These are phyloP conservation scores for Campoplex capitator DNA, from an alignment of 2,888 invertebrate genomes.

Conservation along the genomic window DNA sequence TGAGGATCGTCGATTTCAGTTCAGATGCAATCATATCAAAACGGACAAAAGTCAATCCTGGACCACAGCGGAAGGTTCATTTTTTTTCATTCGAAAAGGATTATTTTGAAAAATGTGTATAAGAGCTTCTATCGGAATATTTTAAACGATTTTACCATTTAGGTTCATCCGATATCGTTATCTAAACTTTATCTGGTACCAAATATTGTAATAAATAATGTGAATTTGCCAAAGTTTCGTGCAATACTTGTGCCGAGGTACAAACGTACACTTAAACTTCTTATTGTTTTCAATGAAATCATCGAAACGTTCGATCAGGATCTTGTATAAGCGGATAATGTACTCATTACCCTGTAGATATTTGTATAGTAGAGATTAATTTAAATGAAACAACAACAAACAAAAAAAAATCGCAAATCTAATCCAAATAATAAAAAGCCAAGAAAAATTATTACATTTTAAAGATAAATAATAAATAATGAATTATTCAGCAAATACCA, in stretches of 20 bases:
- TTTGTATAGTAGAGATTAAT: slow-evolving; percentile 83
- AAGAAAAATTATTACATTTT: slow-evolving; percentile 80
- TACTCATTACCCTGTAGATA: slow-evolving; percentile 84
- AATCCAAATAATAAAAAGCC: slow-evolving; percentile 76
- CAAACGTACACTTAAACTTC: slow-evolving; percentile 11
- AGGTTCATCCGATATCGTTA: slow-evolving; percentile 8
- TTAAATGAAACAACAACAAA: slow-evolving; percentile 70
- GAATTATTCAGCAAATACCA: slow-evolving; percentile 72
- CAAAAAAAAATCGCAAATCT: slow-evolving; percentile 72
- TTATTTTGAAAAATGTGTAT: background rate
- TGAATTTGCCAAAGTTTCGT: slow-evolving; percentile 57
- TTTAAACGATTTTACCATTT: slow-evolving; percentile 26
- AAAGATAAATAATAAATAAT: slow-evolving; percentile 78
- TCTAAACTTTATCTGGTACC: background rate
- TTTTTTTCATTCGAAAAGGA: background rate
- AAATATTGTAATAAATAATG: background rate
- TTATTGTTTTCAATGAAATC: slow-evolving; percentile 7
- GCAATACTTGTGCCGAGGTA: slow-evolving; percentile 43
- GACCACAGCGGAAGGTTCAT: no score
- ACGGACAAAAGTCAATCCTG: background rate
- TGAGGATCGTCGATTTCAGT: background rate
- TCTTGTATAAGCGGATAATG: slow-evolving; percentile 74
- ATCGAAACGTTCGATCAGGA: slow-evolving; percentile 64
- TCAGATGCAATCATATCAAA: background rate
- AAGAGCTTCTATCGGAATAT: background rate